A percentile compares a stretch with the other conserved stretches of the same genome.
Conservation (phyloP, 2,797 vertebrate species). For the Lepidocolaptes lacrymiger region DNA sequence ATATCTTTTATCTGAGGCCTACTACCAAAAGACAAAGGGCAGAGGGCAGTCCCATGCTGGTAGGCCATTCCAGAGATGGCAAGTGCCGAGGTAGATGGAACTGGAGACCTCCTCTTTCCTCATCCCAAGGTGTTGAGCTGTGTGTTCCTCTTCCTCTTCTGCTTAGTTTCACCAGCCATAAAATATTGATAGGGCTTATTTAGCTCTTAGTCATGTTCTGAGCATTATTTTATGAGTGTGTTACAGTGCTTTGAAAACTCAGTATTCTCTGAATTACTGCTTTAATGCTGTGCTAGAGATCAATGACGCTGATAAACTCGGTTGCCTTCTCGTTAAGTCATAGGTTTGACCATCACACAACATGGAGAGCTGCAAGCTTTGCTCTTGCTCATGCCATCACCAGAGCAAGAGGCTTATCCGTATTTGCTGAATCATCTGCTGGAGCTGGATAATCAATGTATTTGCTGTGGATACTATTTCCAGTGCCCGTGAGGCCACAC, state of each 20-base stretch:
- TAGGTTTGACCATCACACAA: neutral
- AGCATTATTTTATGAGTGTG: conserved; percentile 33
- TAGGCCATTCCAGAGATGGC: neutral
- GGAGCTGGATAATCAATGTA: neutral
- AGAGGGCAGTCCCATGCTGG: neutral
- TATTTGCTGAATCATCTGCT: conserved; percentile 48
- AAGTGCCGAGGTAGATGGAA: neutral
- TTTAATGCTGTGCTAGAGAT: conserved; percentile 44
- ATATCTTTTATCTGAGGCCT: neutral
- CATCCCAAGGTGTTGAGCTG: neutral
- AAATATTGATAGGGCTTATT: conserved; percentile 1
- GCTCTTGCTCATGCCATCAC: neutral
- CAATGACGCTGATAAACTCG: neutral
- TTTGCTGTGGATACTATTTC: conserved; percentile 23
- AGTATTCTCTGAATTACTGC: neutral
- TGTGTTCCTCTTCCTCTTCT: neutral
- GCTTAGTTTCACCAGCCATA: neutral
- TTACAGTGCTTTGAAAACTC: conserved; percentile 42
- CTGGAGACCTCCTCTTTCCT: neutral
- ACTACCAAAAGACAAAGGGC: neutral
- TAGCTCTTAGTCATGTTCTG: conserved; percentile 14
- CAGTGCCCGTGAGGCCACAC: conserved; percentile 23
- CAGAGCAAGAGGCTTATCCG: neutral
- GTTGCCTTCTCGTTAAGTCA: neutral
- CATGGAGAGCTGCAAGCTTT: neutral